Evolutionary conservation across 2,797 vertebrate species (phyloP), one percentile per base, ranked within the genome.

Genomic region (Cyprinodon diabolis): DNA sequence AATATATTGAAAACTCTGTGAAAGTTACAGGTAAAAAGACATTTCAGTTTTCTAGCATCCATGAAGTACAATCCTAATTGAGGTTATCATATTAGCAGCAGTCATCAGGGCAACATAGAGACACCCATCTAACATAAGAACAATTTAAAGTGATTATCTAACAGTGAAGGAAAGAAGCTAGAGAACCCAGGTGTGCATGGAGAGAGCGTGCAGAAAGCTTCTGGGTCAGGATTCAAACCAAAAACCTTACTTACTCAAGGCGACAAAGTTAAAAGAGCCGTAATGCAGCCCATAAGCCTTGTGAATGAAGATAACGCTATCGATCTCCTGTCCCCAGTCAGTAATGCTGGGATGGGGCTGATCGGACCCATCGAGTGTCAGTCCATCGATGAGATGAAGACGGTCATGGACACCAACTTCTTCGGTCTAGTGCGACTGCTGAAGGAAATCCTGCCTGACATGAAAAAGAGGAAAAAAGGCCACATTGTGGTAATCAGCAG

Each of bases 401-500:
- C 83, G 0, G 94, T 96, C 81, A 96, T 97, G 96, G 96, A 97
- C 76, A 97, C 96, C 80, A 97, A 97, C 90, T 96, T 96, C 91
- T 96, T 97, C 0, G 96, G 96, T 51, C 79, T 96, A 25, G 95
- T 97, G 76, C 92, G 96, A 66, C 88, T 97, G 69, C 86, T 96
- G 60, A 96, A 97, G 87, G 96, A 96, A 85, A 78, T 96, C 79
- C 81, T 97, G 5, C 96, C 96, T 7, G 96, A 97, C 75, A 97
- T 96, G 96, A 97, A 97, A 90, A 95, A 62, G 69, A 95, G 94
- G 84, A 96, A 95, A 85, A 96, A 83, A 35, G 96, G 96, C 8
- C 95, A 96, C 25, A 95, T 96, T n/a, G 96, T 97, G 70, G 95
- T 96, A 66, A 96, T 97, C 35, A 96, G 96, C 91, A 96, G 96